A percentile compares a stretch with the other conserved stretches of the same genome.
These are phyloP conservation scores for Alces alces DNA, from an alignment of 2,113 vertebrate species.

Conservation along the genomic window DNA sequence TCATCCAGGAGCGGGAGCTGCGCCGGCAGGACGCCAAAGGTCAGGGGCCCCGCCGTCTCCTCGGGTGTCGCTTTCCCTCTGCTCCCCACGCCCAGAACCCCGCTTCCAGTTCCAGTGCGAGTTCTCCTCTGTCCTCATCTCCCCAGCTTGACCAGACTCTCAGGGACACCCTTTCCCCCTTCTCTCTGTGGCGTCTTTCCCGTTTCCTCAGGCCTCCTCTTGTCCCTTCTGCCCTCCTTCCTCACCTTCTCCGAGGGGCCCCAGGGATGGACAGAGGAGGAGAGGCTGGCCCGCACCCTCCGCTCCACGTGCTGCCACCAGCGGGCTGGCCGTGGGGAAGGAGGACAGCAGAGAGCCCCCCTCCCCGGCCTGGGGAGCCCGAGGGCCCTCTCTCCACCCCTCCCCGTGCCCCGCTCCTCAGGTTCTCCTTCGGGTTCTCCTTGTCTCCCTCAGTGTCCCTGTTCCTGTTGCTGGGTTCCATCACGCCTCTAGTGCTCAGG, in stretches of 20 bases:
- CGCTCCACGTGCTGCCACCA: accelerated
- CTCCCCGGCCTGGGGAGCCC: not conserved
- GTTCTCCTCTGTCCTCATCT: accelerated
- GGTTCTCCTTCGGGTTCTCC: not conserved
- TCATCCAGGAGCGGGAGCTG: constrained; percentile 93
- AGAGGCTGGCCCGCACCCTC: not conserved
- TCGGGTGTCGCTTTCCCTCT: not conserved
- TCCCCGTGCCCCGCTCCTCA: too few relatives aligned
- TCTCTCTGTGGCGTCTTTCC: not conserved
- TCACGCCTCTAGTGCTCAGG: not conserved
- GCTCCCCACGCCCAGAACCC: not conserved
- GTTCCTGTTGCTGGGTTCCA: not conserved
- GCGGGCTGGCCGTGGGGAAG: accelerated
- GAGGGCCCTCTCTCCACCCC: accelerated
- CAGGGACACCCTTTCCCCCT: not conserved
- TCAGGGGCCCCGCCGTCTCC: constrained; percentile 49
- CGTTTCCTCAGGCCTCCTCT: not conserved
- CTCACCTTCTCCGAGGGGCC: not conserved
- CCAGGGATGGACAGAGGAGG: not conserved
- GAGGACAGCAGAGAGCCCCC: not conserved
- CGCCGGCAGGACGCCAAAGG: constrained; percentile 90
- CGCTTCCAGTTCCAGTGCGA: too few relatives aligned
- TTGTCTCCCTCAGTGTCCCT: not conserved
- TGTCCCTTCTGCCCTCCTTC: not conserved
- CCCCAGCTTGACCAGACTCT: not conserved